Conservation (phyloP, 2,888 invertebrate genomes). For the Acanthococcus lagerstroemiae region DNA sequence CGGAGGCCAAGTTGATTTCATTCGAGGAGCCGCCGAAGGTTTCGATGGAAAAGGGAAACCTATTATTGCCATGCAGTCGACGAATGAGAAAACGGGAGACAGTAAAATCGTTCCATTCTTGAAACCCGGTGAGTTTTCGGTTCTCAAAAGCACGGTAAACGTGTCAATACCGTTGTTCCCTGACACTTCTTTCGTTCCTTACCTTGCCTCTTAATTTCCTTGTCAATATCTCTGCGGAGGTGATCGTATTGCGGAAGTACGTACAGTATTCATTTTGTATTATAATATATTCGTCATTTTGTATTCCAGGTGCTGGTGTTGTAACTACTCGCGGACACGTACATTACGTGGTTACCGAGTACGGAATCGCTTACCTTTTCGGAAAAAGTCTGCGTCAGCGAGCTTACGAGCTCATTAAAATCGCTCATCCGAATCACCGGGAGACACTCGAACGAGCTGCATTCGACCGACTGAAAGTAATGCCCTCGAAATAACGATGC, state of each 20-base stretch:
- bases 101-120: conserved; percentile 68
- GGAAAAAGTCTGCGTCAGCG: conserved; percentile 82
- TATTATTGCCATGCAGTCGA: conserved; percentile 79
- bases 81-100: conserved; percentile 45
- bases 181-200: too few species aligned
- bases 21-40: conserved; percentile 77
- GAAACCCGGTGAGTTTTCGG: conserved; percentile 54
- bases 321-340: conserved; percentile 85
- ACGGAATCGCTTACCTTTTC: conserved; percentile 80
- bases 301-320: conserved; percentile 72
- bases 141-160: too few species aligned
- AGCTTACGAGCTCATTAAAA: conserved; percentile 76
- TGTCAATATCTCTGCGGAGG: too few species aligned
- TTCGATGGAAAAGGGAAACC: conserved; percentile 80
- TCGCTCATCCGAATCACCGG: conserved; percentile 82
- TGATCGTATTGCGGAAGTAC: too few species aligned
- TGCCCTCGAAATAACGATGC: conserved; percentile 61
- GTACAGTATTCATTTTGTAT: too few species aligned
- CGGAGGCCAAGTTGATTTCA: conserved; percentile 90
- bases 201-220: too few species aligned
- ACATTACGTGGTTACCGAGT: conserved; percentile 87
- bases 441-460: conserved; percentile 75
- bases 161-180: too few species aligned
- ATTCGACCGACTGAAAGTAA: conserved; percentile 68
- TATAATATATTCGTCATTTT: too few species aligned